Evolutionary conservation across 2,113 vertebrate genomes (phyloP).

Genomic region (Gavialis gangeticus): DNA sequence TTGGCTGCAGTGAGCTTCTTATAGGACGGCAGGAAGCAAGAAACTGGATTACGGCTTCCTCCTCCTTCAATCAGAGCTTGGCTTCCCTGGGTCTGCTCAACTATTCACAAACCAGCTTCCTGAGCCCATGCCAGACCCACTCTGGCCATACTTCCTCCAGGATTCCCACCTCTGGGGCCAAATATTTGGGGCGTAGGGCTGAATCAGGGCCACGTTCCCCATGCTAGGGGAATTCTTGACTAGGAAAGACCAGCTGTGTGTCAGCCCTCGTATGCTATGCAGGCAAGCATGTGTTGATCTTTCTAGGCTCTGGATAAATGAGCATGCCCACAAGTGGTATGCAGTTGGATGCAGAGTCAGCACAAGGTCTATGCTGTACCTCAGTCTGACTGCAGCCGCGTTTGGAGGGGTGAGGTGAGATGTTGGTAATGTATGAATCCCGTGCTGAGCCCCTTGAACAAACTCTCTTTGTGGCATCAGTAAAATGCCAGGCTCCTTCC

Average conservation of each 20-base stretch:
- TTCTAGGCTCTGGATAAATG: slow-evolving; percentile 47
- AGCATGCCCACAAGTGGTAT: background rate
- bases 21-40: background rate
- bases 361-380: background rate
- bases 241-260: background rate
- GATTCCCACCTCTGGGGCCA: background rate
- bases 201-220: background rate
- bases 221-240: background rate
- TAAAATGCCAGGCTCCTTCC: slow-evolving; percentile 18
- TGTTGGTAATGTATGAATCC: background rate
- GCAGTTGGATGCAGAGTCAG: background rate
- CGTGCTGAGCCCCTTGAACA: background rate
- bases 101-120: background rate
- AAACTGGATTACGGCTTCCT: background rate
- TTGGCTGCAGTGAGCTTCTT: background rate
- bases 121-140: background rate
- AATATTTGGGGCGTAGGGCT: background rate
- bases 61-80: background rate
- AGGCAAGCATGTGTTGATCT: background rate
- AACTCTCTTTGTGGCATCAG: background rate
- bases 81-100: background rate
- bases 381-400: background rate
- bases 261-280: background rate
- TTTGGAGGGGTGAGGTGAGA: background rate
- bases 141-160: background rate